Conservation (phyloP, 2,113 vertebrate genomes). For the Laterallus jamaicensis region DNA sequence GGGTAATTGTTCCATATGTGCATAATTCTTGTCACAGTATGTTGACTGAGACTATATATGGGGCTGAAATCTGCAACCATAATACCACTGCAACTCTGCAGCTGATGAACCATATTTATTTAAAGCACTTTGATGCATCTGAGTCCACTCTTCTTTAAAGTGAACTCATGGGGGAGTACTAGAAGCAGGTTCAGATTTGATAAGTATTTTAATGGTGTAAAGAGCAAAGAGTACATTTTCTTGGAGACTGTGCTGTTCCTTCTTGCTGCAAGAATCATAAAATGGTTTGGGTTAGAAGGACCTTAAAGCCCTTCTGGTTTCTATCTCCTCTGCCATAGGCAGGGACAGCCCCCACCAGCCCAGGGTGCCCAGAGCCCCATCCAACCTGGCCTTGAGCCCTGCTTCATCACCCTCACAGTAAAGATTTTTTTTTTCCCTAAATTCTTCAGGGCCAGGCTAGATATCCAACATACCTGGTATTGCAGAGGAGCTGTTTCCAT, state of each 20-base stretch:
- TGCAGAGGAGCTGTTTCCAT: neutral
- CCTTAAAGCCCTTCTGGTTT: too few species aligned
- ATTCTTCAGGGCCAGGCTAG: neutral
- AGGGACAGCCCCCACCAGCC: too few species aligned
- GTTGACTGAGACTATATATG: neutral
- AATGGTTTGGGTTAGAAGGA: too few species aligned
- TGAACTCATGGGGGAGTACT: neutral
- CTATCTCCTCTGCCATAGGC: too few species aligned
- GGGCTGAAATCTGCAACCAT: neutral
- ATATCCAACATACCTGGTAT: neutral
- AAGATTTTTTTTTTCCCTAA: too few species aligned
- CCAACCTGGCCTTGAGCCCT: too few species aligned
- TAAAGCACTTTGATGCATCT: neutral
- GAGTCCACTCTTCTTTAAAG: neutral
- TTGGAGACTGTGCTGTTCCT: neutral
- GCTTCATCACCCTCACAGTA: too few species aligned
- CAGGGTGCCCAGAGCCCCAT: too few species aligned
- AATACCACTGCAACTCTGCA: neutral
- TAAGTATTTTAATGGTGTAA: neutral
- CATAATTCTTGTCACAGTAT: neutral
- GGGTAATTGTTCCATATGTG: neutral
- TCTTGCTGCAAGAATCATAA: neutral
- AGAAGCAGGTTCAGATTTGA: neutral
- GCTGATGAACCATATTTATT: neutral
- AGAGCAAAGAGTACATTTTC: neutral